Conservation (phyloP, 2,797 vertebrate genomes). For the Neostethus bicornis region DNA sequence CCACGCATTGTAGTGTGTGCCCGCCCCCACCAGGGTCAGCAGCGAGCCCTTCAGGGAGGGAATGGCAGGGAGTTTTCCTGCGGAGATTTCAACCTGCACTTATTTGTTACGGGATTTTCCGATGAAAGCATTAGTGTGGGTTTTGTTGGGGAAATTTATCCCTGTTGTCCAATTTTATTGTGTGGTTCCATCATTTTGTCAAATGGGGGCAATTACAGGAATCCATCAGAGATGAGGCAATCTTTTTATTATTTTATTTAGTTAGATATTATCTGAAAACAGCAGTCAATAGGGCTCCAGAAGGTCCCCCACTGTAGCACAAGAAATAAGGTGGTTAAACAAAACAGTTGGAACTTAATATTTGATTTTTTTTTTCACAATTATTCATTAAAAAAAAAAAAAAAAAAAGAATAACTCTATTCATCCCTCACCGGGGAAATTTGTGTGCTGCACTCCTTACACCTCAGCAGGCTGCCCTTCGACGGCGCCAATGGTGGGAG, state of each 20-base stretch:
- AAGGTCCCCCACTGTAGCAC: too few species aligned
- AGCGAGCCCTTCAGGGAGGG: slow-evolving; percentile 12
- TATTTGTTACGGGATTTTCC: slow-evolving; percentile 66
- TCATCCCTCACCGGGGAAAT: too few species aligned
- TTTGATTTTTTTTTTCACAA: accelerated
- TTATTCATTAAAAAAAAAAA: too few species aligned
- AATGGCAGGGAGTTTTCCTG: slow-evolving; percentile 65
- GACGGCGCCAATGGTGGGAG: too few species aligned
- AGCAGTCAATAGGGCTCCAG: too few species aligned
- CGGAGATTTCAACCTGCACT: slow-evolving; percentile 60
- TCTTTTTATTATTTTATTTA: too few species aligned
- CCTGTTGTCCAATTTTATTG: not conserved
- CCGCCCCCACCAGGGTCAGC: not conserved
- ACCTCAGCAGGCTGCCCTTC: too few species aligned
- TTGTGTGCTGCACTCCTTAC: too few species aligned
- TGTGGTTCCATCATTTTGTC: not conserved
- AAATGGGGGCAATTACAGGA: not conserved
- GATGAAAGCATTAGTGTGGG: not conserved
- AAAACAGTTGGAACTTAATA: not conserved
- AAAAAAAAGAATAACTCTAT: too few species aligned
- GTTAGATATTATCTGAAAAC: too few species aligned
- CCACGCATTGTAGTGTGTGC: not conserved
- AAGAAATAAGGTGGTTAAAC: not conserved
- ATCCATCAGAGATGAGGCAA: not conserved
- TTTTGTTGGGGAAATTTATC: slow-evolving; percentile 32